Evolutionary conservation across 2,113 vertebrate species (phyloP).

Genomic region (Erpornis zantholeuca): DNA sequence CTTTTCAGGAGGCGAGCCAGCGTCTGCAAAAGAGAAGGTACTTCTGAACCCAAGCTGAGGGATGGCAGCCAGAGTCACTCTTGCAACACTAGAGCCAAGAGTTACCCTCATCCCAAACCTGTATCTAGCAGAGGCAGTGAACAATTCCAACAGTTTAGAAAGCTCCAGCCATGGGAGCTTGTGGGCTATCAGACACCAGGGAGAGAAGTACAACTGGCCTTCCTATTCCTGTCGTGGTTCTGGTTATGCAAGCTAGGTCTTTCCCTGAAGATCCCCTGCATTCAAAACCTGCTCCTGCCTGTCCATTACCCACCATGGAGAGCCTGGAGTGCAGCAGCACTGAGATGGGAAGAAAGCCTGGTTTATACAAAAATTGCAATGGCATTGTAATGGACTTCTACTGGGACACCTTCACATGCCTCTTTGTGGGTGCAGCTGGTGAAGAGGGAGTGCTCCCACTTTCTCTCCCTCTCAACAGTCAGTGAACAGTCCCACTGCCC

Average conservation of each 20-base stretch:
- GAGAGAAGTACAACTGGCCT: neutral
- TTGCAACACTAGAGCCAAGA: neutral
- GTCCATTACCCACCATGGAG: neutral
- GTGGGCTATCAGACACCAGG: neutral
- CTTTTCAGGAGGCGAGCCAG: slow-evolving; percentile 94
- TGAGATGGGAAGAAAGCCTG: neutral
- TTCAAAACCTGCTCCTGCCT: neutral
- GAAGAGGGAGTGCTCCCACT: neutral
- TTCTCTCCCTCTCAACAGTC: neutral
- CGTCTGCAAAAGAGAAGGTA: slow-evolving; percentile 74
- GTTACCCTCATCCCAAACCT: neutral
- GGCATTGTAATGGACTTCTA: neutral
- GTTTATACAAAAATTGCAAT: neutral
- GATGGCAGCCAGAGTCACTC: neutral
- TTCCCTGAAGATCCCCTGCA: neutral
- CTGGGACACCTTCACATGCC: neutral
- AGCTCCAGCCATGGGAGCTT: neutral
- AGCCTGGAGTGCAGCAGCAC: neutral
- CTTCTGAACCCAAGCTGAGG: neutral
- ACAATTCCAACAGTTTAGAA: neutral
- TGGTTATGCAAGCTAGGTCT: neutral
- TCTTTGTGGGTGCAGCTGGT: neutral
- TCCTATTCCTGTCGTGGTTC: neutral
- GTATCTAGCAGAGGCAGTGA: neutral
- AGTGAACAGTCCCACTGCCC: neutral